These are phyloP conservation scores for Nipponacmea schrenckii DNA, from an alignment of 2,888 invertebrate species.

Conservation along the genomic window DNA sequence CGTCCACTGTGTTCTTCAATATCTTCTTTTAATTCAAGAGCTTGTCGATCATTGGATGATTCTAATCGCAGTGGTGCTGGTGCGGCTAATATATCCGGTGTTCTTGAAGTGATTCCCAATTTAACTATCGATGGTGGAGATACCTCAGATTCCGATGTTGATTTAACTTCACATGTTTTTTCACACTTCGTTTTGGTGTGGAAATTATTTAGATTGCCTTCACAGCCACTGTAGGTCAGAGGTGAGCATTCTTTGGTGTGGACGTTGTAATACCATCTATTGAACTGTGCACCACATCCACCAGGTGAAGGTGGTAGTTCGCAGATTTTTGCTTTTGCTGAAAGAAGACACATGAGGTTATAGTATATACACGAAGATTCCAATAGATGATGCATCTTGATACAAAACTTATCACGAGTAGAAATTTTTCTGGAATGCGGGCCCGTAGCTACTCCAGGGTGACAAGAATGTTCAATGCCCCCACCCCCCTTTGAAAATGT, in stretches of 20 bases:
- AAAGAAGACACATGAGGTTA: background rate
- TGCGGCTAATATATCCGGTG: constrained; percentile 11
- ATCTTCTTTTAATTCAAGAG: constrained; percentile 22
- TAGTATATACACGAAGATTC: background rate
- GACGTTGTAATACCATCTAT: constrained; percentile 56
- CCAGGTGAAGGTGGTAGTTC: constrained; percentile 50
- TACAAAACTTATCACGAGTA: background rate
- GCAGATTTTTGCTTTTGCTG: constrained; percentile 44
- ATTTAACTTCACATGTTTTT: constrained; percentile 38
- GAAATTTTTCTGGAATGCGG: too few relatives aligned
- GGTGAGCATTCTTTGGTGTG: constrained; percentile 51
- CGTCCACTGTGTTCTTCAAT: constrained; percentile 28
- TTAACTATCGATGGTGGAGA: constrained; percentile 3
- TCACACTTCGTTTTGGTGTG: constrained; percentile 49
- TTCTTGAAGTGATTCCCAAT: background rate
- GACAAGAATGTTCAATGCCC: too few relatives aligned
- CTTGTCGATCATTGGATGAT: background rate
- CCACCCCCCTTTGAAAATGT: too few relatives aligned
- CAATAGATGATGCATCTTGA: too few relatives aligned
- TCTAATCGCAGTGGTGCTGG: constrained; percentile 10
- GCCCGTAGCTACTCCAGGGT: too few relatives aligned
- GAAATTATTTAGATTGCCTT: constrained; percentile 58
- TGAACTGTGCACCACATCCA: constrained; percentile 49
- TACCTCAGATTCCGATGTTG: background rate
- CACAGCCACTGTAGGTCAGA: constrained; percentile 57